phyloP scores from a whole-genome alignment of 2,113 vertebrate species.

The Lamprotornis superbus region DNA sequence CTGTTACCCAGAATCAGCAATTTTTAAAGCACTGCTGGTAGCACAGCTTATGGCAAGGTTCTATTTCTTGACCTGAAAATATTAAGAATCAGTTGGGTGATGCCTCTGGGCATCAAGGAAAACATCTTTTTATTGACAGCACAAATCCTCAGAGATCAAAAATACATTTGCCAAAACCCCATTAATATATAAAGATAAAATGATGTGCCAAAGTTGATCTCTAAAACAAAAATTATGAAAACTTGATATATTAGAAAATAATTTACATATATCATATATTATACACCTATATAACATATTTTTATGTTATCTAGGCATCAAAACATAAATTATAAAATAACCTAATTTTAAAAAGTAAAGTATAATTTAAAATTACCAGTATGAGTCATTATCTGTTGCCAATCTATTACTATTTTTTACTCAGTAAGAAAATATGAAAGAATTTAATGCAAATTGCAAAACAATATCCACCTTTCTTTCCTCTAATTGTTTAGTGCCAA shows the following conservation, averaged over 20 bases:
- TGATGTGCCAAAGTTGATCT: background rate
- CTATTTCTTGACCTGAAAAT: background rate
- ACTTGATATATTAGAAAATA: background rate
- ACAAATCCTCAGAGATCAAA: background rate
- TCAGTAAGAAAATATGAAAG: background rate
- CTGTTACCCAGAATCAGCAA: background rate
- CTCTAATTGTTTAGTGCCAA: background rate
- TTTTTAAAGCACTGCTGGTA: background rate
- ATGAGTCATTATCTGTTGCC: background rate
- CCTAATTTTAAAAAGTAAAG: background rate
- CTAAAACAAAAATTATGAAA: background rate
- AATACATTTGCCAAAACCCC: background rate
- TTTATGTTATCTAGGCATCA: background rate
- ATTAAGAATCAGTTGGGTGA: background rate
- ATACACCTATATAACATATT: background rate
- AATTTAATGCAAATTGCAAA: background rate
- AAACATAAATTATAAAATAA: background rate
- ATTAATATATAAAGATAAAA: background rate
- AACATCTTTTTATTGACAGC: background rate
- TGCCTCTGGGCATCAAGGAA: background rate
- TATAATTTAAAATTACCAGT: background rate
- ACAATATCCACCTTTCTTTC: fast-evolving
- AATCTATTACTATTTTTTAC: background rate
- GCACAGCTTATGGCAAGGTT: background rate
- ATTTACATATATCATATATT: background rate